phyloP scores from a whole-genome alignment of 2,113 vertebrate genomes.

The Megaleporinus macrocephalus region DNA sequence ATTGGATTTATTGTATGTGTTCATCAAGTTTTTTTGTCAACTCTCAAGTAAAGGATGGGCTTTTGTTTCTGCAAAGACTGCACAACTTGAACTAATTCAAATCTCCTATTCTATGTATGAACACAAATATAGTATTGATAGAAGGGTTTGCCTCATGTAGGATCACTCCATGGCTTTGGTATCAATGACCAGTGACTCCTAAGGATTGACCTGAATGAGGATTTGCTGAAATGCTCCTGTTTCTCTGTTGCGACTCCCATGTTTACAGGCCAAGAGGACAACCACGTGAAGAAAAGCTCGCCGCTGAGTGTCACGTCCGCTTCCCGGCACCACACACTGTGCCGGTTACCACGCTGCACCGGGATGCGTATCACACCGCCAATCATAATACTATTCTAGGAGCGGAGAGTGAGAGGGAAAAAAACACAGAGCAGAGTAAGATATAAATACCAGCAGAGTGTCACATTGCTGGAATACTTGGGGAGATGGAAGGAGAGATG shows the following conservation, averaged over 20 bases:
- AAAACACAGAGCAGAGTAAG: constrained; percentile 60
- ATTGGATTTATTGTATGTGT: too few relatives aligned
- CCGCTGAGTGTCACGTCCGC: constrained; percentile 53
- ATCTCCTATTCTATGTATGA: too few relatives aligned
- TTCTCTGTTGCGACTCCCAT: constrained; percentile 30
- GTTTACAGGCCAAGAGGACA: constrained; percentile 41
- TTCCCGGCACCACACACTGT: constrained; percentile 56
- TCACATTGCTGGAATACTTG: constrained; percentile 60
- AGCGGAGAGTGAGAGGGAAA: constrained; percentile 54
- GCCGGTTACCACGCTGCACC: constrained; percentile 55
- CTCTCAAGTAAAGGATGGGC: too few relatives aligned
- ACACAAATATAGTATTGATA: too few relatives aligned
- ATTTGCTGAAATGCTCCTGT: constrained; percentile 30
- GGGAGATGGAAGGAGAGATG: constrained; percentile 42
- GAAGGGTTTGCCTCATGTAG: too few relatives aligned
- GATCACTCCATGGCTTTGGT: too few relatives aligned
- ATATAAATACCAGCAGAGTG: constrained; percentile 58
- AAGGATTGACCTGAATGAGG: background rate
- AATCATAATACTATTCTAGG: constrained; percentile 72
- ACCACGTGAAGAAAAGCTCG: constrained; percentile 50
- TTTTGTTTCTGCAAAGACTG: too few relatives aligned
- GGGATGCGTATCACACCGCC: constrained; percentile 61
- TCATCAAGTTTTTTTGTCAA: too few relatives aligned
- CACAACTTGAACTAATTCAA: too few relatives aligned
- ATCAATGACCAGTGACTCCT: too few relatives aligned